phyloP scores from a whole-genome alignment of 1,140 invertebrate species.

The Ylistrum balloti region DNA sequence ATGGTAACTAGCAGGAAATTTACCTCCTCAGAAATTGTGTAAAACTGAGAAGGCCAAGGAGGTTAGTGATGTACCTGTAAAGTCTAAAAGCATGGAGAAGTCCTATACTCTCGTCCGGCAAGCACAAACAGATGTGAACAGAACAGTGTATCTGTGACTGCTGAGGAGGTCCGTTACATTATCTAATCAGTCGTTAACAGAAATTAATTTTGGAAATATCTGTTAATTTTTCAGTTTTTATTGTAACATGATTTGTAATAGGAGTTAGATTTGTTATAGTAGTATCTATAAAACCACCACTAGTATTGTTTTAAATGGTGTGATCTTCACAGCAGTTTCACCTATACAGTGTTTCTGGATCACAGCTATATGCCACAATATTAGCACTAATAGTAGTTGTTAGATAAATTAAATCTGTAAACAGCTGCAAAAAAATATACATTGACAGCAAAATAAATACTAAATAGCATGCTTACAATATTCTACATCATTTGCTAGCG shows the following conservation, averaged over 20 bases:
- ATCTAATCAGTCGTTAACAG: too few species aligned
- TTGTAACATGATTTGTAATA: too few species aligned
- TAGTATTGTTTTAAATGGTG: not conserved
- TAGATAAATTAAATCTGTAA: not conserved
- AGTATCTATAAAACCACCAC: not conserved
- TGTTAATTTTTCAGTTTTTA: too few species aligned
- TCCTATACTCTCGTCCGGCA: not conserved
- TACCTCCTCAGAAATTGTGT: too few species aligned
- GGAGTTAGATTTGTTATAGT: too few species aligned
- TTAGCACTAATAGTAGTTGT: not conserved
- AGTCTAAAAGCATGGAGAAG: not conserved
- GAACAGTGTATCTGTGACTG: not conserved
- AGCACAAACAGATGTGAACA: not conserved
- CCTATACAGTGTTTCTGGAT: not conserved
- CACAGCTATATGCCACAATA: constrained; percentile 18
- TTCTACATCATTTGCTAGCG: not conserved
- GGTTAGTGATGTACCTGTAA: not conserved
- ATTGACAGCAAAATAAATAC: not conserved
- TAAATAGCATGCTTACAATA: constrained; percentile 1
- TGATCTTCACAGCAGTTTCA: not conserved
- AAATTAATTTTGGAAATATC: too few species aligned
- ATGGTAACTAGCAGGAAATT: too few species aligned
- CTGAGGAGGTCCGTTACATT: not conserved
- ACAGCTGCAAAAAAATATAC: constrained; percentile 34
- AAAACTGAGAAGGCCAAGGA: too few species aligned